Base-by-base conservation (phyloP, 1,140 invertebrate genomes). In the Drosophila kohkoa region DNA sequence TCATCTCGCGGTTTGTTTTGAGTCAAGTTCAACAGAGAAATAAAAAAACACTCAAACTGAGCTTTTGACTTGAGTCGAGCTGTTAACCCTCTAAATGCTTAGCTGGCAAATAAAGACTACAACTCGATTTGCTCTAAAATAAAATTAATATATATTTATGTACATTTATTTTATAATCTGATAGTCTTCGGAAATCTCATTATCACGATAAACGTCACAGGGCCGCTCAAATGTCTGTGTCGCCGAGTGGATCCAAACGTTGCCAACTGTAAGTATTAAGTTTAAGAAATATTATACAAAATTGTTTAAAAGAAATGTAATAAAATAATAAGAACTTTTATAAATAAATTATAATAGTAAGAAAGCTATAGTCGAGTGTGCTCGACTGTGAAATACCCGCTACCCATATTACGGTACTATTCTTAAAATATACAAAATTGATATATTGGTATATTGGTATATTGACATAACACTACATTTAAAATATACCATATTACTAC, bases 231-330 rank as follows among this genome's bases (percentile, higher is more conserved):
- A 98, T 92, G 98, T 97, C 93, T 99, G 98, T 54, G 97, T 98
- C 77, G 94, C 92, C 92, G 98, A 97, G 92, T 98, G 98, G 55
- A 99, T 95, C 98, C 98, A 99, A 93, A 98, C 98, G 92, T 99
- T 99, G 20, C 96, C 96, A 30, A 98, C 97, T 97, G 92, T 13
- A 55, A 93, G 35, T 35, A 94, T 99, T 99, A 7, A 96, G 96
- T 51, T 98, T 98, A 7, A 97, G 95, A 16, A 99, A 94, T 45
- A 99, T 98, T 20, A 20, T 3, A 3, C 3, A 20, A 3, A 20
- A 3, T 3, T 20, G 0, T 0, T 20, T 20, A 3, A 20, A 20
- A 3, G 3, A 20, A 15, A 1, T 11, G 0, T 51, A 41, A 16
- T 5, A 28, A 32, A 5, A 13, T 35, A 32, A 5, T 15, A 8